Evolutionary conservation across 2,113 vertebrate genomes (phyloP).

Genomic region (Stegostoma tigrinum): DNA sequence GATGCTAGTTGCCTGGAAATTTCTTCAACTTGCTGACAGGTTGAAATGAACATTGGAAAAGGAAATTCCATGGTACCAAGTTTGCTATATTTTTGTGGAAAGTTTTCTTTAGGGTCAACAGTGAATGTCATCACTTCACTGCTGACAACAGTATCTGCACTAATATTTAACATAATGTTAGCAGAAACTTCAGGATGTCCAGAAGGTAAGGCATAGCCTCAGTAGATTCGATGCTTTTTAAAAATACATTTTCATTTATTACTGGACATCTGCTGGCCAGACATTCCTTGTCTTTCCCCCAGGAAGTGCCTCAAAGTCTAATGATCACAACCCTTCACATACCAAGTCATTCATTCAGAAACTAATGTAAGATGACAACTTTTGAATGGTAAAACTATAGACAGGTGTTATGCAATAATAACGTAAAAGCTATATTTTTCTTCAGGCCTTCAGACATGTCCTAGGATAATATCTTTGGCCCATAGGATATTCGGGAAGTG

Average conservation of each 20-base stretch:
- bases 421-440: neutral
- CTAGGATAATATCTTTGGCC: neutral
- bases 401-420: neutral
- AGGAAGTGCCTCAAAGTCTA: slow-evolving; percentile 16
- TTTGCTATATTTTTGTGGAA: neutral
- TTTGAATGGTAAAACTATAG: neutral
- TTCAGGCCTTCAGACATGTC: neutral
- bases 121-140: neutral
- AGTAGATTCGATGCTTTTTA: neutral
- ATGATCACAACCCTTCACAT: neutral
- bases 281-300: neutral
- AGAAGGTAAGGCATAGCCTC: neutral
- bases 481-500: neutral
- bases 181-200: neutral
- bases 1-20: neutral
- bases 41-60: neutral
- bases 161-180: neutral
- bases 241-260: neutral
- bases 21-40: neutral
- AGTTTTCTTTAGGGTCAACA: neutral
- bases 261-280: neutral
- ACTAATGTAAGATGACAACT: neutral
- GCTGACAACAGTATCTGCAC: neutral
- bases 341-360: slow-evolving; percentile 22
- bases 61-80: neutral